Conservation (phyloP, 2,888 invertebrate species). For the Digitonthophagus gazella region DNA sequence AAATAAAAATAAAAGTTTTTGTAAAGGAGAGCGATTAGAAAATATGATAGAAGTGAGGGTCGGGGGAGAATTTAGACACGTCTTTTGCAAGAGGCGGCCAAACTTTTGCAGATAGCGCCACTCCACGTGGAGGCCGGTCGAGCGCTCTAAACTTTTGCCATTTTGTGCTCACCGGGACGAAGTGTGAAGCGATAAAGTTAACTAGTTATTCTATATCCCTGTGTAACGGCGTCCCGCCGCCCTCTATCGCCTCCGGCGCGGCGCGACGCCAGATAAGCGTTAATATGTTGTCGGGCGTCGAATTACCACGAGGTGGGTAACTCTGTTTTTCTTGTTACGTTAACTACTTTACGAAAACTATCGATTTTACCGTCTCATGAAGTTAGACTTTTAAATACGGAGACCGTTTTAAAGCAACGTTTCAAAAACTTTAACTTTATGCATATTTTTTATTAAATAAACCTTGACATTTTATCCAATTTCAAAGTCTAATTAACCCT, state of each 20-base stretch:
- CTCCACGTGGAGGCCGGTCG: conserved; percentile 19
- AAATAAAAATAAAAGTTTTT: no score
- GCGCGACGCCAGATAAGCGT: neutral
- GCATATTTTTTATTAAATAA: no score
- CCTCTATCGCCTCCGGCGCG: neutral
- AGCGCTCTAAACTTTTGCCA: conserved; percentile 45
- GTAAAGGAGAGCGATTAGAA: neutral
- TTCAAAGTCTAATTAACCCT: neutral
- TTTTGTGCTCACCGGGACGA: conserved; percentile 47
- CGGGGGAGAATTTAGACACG: neutral
- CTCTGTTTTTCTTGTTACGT: neutral
- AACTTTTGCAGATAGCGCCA: conserved; percentile 35
- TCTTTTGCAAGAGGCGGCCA: conserved; percentile 21
- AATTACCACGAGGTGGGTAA: neutral
- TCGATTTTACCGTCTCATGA: no score
- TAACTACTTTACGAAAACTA: neutral
- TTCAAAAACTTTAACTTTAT: no score
- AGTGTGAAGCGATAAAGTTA: conserved; percentile 49
- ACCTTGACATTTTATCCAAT: neutral
- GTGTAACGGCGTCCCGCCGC: conserved; percentile 27
- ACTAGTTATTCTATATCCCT: conserved; percentile 43
- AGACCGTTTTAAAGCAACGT: no score
- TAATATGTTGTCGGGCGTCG: neutral
- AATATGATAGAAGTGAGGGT: neutral
- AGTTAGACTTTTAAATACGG: no score